Evolutionary conservation across 1,140 invertebrate species (phyloP), one percentile per base, ranked within the genome.

Genomic region (Macrocentrus cingulum): DNA sequence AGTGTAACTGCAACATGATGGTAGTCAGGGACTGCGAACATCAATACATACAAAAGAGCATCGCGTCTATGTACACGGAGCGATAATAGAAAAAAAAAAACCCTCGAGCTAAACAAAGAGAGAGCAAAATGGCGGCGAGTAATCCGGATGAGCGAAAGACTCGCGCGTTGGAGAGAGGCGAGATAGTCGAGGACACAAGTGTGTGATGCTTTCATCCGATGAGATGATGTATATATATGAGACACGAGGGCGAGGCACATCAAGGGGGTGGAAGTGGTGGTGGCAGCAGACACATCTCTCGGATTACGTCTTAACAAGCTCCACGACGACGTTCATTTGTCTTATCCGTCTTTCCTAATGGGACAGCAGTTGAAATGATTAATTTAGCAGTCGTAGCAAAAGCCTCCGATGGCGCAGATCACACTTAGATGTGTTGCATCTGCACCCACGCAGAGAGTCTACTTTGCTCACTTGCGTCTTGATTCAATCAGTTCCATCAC

Each of bases 281-380:
- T 59, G 63, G 65, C 64, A 56, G 62, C 56, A 71, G 70, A 76
- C 72, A 67, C 69, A 74, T 78, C 75, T 73, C 74, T 75, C 72
- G 69, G 76, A 79, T 77, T 79, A 77, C 74, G 71, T 74, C 67
- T 75, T 80, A 80, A 80, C 75, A 77, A 77, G 76, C 77, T 76
- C 65, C 71, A 71, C 74, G 72, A 70, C 72, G 72, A 77, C 75
- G 69, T 77, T 78, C 76, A 76, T 79, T 78, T 79, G 75, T 77
- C 75, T 79, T 78, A 79, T 79, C 73, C 77, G 75, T 68, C 73
- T 67, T 74, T 66, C 66, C 73, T 76, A 76, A 79, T 77, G 70
- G 69, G 74, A 79, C 69, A 74, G 74, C 74, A 75, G 75, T 67
- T 76, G 72, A 79, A 76, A 79, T 77, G 75, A 79, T 79, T 79